phyloP scores from a whole-genome alignment of 2,888 invertebrate species.

The Andrena flavipes region DNA sequence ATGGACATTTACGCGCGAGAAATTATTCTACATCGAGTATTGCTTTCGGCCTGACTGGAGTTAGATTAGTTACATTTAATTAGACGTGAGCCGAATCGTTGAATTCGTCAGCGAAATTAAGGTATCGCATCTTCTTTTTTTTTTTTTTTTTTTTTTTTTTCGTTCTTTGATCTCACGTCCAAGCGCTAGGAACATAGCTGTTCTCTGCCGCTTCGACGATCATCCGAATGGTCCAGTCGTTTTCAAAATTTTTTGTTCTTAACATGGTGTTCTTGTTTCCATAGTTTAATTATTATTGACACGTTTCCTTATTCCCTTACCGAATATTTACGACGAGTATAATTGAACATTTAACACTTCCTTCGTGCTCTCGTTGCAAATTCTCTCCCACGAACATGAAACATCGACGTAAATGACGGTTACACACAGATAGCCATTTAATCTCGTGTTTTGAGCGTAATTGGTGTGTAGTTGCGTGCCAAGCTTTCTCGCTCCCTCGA shows the following conservation, averaged over 20 bases:
- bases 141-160: slow-evolving; percentile 11
- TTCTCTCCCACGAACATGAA: slow-evolving; percentile 47
- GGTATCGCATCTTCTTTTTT: slow-evolving; percentile 13
- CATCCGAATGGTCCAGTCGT: slow-evolving; percentile 55
- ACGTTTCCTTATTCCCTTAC: slow-evolving; percentile 38
- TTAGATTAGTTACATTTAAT: slow-evolving; percentile 26
- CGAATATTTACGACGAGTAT: slow-evolving; percentile 47
- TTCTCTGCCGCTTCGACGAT: slow-evolving; percentile 32
- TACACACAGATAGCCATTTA: slow-evolving; percentile 42
- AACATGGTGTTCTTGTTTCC: slow-evolving; percentile 39
- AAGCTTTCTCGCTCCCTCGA: not conserved
- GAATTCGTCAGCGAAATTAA: slow-evolving; percentile 30
- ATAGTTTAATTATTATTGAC: slow-evolving; percentile 48
- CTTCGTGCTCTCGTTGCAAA: slow-evolving; percentile 10
- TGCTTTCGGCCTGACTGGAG: slow-evolving; percentile 62
- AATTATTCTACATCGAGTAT: slow-evolving; percentile 66
- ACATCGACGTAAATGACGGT: slow-evolving; percentile 50
- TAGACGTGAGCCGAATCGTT: slow-evolving; percentile 45
- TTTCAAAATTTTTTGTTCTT: not conserved
- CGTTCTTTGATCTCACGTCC: slow-evolving; percentile 42
- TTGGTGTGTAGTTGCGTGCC: slow-evolving; percentile 29
- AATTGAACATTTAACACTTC: slow-evolving; percentile 50
- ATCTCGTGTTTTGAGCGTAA: slow-evolving; percentile 37
- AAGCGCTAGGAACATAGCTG: slow-evolving; percentile 5
- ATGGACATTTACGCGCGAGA: slow-evolving; percentile 54